These are phyloP conservation scores for Machimus rusticus DNA, from an alignment of 2,888 invertebrate species.

Conservation along the genomic window DNA sequence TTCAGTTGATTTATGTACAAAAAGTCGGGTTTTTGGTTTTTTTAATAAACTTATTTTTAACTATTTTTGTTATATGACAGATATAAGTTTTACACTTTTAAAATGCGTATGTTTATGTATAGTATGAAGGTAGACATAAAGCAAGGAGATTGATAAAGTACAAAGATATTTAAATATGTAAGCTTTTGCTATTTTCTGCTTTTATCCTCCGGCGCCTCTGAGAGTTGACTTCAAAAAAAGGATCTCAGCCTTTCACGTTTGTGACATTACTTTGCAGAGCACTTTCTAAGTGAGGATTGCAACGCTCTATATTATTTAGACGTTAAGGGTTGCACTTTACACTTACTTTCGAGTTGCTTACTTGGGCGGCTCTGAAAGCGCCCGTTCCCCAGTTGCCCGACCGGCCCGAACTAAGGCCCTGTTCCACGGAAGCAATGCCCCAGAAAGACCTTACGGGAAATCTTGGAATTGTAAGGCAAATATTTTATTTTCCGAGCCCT, in stretches of 20 bases:
- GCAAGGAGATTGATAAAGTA: background rate
- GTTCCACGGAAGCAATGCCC: background rate
- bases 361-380: background rate
- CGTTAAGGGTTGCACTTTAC: background rate
- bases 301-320: background rate
- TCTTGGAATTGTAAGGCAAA: slow-evolving; percentile 18
- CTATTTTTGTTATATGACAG: too few relatives aligned
- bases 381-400: background rate
- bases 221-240: background rate
- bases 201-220: background rate
- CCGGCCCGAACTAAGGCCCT: background rate
- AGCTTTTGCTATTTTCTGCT: background rate
- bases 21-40: too few relatives aligned
- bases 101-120: too few relatives aligned
- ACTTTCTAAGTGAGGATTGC: background rate
- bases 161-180: background rate
- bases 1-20: too few relatives aligned
- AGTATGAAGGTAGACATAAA: too few relatives aligned
- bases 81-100: too few relatives aligned
- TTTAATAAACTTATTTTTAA: too few relatives aligned
- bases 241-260: background rate
- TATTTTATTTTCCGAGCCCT: background rate
- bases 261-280: background rate
- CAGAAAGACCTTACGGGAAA: slow-evolving; percentile 1
- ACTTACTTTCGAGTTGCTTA: background rate